Conservation (phyloP, 2,888 invertebrate genomes). For the Mellilla xanthometata region DNA sequence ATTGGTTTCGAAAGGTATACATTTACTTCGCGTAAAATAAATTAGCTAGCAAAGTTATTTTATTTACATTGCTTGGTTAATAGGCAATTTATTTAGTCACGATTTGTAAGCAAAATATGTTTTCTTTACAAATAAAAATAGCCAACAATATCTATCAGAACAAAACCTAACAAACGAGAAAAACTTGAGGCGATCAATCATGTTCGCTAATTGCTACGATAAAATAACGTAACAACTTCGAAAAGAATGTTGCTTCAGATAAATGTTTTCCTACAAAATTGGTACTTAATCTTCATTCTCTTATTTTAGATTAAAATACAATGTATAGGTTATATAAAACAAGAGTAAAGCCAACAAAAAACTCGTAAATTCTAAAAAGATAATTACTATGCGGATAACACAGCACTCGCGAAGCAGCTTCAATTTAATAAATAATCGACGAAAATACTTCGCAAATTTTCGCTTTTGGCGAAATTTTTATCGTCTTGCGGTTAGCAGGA, state of each 20-base stretch:
- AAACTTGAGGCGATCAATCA: slow-evolving; percentile 9
- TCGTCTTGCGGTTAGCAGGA: slow-evolving; percentile 54
- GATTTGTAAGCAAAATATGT: too few species aligned
- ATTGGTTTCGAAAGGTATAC: too few species aligned
- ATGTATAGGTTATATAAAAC: too few species aligned
- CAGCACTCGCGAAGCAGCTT: slow-evolving; percentile 5
- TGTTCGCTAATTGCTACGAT: slow-evolving; percentile 4
- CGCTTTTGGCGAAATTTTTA: slow-evolving; percentile 55
- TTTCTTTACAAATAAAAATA: too few species aligned
- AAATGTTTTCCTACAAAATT: background rate
- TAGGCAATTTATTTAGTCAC: too few species aligned
- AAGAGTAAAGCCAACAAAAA: background rate
- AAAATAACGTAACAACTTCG: slow-evolving; percentile 5
- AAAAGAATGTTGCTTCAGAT: slow-evolving; percentile 4
- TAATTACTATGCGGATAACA: slow-evolving; percentile 20
- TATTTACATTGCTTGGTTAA: too few species aligned
- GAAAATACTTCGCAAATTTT: slow-evolving; percentile 46
- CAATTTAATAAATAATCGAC: slow-evolving; percentile 33
- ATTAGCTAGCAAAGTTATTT: too few species aligned
- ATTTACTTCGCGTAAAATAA: too few species aligned
- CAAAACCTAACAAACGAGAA: background rate
- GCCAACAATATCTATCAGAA: background rate
- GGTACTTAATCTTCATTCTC: too few species aligned
- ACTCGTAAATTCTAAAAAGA: slow-evolving; percentile 11
- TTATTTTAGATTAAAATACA: too few species aligned